Base-by-base conservation (phyloP, 2,113 vertebrate species). In the Nycticebus coucang region DNA sequence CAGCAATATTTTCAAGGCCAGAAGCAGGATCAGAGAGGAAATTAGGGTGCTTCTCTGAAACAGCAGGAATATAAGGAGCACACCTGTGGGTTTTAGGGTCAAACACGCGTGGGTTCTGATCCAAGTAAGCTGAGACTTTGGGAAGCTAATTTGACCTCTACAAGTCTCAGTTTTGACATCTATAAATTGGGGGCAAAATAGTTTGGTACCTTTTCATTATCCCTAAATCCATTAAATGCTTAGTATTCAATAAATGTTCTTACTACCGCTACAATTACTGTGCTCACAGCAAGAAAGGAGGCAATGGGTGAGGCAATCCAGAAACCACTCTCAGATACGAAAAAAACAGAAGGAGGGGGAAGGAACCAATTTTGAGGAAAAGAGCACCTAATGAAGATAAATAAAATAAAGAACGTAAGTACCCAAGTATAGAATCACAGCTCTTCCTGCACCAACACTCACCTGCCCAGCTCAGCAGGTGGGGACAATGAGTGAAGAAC, bases 341-440 rank as follows among this genome's bases (percentile, higher is more conserved):
- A 15, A 22, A 8, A n/a, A 41, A 57, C 2, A 3, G 21, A 5
- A 0, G 30, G 9, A 2, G 0, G 14, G 0, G 12, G 18, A 22
- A 5, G 4, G 35, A 9, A 7, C 5, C 59, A 60, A 22, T n/a
- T 50, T 77, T 9, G 19, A 77, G 28, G 22, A 30, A 66, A 87
- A 77, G 6, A 30, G 22, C 19, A 83, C 7, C 33, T 74, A 80
- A 33, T 41, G 62, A 71, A 74, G 78, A 75, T 19, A 75, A 15
- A 50, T 37, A 80, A 80, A 8, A 53, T 50, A 75, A 74, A 75
- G 28, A 66, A 21, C 26, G 33, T 1, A 55, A n/a, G 41, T 75
- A 66, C 59, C 37, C 81, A 74, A 84, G 60, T 78, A 88, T 37
- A 50, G 55, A 62, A 57, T 30, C 3, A 89, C 5, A 35, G 35